These are phyloP conservation scores for Calosoma granatense DNA, from an alignment of 1,140 invertebrate genomes.

Conservation along the genomic window DNA sequence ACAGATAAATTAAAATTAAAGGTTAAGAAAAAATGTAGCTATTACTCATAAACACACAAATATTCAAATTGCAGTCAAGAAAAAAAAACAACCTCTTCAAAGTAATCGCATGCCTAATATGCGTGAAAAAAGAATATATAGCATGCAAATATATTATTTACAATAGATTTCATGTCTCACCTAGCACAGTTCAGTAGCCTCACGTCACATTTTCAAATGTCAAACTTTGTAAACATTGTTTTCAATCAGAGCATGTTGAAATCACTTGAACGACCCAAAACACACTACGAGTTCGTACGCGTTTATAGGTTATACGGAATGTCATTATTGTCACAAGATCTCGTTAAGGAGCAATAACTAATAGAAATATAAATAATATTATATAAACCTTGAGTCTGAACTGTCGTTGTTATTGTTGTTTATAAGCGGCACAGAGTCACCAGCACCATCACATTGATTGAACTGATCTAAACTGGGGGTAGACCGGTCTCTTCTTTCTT, in stretches of 20 bases:
- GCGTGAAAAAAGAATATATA: too few relatives aligned
- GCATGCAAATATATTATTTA: too few relatives aligned
- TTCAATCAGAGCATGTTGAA: background rate
- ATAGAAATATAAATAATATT: background rate
- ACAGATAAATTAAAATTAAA: too few relatives aligned
- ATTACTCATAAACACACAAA: too few relatives aligned
- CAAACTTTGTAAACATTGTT: background rate
- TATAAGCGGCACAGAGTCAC: background rate
- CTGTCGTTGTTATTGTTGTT: background rate
- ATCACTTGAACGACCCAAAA: too few relatives aligned
- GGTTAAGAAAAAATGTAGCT: too few relatives aligned
- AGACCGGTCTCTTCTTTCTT: background rate
- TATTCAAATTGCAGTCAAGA: too few relatives aligned
- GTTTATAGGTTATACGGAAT: background rate
- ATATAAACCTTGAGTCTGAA: background rate
- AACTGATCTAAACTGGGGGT: background rate
- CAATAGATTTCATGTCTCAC: too few relatives aligned
- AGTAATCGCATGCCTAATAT: too few relatives aligned
- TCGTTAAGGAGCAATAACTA: background rate
- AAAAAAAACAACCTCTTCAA: too few relatives aligned
- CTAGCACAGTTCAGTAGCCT: too few relatives aligned
- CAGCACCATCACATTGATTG: background rate
- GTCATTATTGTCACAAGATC: background rate
- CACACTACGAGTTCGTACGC: background rate
- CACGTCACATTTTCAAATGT: too few relatives aligned